Evolutionary conservation across 2,797 vertebrate species (phyloP).

Genomic region (Coluber constrictor): DNA sequence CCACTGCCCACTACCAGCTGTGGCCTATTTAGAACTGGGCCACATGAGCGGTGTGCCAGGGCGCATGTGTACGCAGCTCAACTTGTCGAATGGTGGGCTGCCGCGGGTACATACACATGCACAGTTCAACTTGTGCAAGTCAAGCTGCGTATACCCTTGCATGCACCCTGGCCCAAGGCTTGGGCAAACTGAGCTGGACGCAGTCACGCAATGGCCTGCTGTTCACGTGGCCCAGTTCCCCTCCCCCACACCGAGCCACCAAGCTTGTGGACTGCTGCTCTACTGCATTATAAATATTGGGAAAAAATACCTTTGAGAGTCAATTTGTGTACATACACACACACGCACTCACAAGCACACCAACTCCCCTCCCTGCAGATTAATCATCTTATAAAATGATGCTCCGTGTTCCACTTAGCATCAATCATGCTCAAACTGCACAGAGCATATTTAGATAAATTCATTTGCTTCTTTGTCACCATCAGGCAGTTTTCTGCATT

Average conservation of each 20-base stretch:
- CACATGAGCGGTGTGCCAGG: not conserved
- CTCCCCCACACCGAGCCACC: not conserved
- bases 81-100: not conserved
- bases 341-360: not conserved
- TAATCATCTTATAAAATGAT: constrained; percentile 20
- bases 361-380: not conserved
- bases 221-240: rapidly evolving
- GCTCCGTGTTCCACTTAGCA: not conserved
- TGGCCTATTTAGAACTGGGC: not conserved
- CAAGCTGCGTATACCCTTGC: not conserved
- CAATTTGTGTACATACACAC: not conserved
- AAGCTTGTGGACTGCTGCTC: not conserved
- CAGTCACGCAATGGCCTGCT: not conserved
- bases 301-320: not conserved
- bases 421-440: constrained; percentile 39
- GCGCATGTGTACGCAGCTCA: not conserved
- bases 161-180: not conserved
- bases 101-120: rapidly evolving
- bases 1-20: too few species aligned
- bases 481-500: constrained; percentile 6
- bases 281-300: not conserved
- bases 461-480: constrained; percentile 16
- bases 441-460: constrained; percentile 26
- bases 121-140: not conserved
- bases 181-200: not conserved